A percentile compares a stretch with the other conserved stretches of the same genome.
These are phyloP conservation scores for Ganaspis brasiliensis DNA, from an alignment of 2,888 invertebrate species.

Conservation along the genomic window DNA sequence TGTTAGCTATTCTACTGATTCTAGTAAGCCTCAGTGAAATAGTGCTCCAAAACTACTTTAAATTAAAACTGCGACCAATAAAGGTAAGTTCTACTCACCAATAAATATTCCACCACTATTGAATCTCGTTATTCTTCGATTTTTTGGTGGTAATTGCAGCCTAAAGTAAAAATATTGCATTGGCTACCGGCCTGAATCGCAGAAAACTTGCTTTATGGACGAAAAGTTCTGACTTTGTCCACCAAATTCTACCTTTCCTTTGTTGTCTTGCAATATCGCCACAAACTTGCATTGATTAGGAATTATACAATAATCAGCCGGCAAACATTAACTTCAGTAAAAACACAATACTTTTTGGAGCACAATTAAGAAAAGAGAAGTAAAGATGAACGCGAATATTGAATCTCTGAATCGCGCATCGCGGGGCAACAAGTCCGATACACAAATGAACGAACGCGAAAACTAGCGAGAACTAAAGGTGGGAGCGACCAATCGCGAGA, in stretches of 20 bases:
- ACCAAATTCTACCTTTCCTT: background rate
- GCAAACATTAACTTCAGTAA: background rate
- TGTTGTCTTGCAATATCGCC: background rate
- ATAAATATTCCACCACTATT: background rate
- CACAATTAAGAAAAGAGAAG: conserved; percentile 27
- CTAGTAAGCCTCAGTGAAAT: conserved; percentile 10
- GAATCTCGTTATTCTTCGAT: conserved; percentile 3
- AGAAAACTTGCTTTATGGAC: conserved; percentile 22
- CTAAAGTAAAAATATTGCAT: conserved; percentile 42
- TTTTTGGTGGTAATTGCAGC: conserved; percentile 34
- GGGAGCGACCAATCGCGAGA: background rate
- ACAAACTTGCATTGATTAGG: conserved; percentile 28
- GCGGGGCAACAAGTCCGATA: background rate
- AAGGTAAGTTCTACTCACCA: conserved; percentile 22
- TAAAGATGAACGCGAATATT: conserved; percentile 33
- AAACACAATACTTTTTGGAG: conserved; percentile 27
- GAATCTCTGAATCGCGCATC: conserved; percentile 40
- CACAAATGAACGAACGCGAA: background rate
- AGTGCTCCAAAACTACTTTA: background rate
- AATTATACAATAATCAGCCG: conserved; percentile 19
- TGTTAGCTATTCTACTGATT: conserved; percentile 23
- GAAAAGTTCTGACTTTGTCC: conserved; percentile 23
- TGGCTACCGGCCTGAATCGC: conserved; percentile 42
- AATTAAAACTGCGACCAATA: background rate
- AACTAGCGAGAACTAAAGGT: background rate